Conservation (phyloP, 2,113 vertebrate species). For the Paralichthys olivaceus region DNA sequence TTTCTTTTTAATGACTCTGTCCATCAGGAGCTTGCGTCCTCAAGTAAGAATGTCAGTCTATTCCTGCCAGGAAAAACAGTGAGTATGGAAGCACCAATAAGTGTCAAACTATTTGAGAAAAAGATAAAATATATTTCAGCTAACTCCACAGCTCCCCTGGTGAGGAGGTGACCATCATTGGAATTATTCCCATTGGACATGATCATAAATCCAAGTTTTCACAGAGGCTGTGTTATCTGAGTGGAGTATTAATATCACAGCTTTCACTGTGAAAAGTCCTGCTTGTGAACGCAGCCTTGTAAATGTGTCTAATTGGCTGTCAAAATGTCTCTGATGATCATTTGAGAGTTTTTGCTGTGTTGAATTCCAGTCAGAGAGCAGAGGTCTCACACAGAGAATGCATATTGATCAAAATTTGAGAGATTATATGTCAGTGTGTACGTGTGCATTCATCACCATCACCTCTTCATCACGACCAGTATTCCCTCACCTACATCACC, state of each 20-base stretch:
- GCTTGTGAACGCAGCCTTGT: not conserved
- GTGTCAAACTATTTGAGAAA: too few relatives aligned
- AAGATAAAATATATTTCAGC: not conserved
- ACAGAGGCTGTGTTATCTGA: constrained; percentile 17
- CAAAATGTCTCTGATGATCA: constrained; percentile 9
- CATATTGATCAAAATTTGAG: not conserved
- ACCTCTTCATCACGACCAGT: constrained; percentile 19
- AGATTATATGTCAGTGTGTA: not conserved
- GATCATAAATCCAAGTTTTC: constrained; percentile 29
- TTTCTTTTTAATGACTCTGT: not conserved
- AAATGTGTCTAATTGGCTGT: constrained; percentile 9
- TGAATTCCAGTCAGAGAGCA: not conserved
- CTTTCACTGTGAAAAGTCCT: not conserved
- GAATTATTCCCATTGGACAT: constrained; percentile 13
- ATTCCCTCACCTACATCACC: constrained; percentile 40
- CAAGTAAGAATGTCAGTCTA: too few relatives aligned
- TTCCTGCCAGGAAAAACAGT: too few relatives aligned
- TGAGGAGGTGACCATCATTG: constrained; percentile 12
- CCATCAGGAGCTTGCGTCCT: too few relatives aligned
- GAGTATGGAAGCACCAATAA: too few relatives aligned
- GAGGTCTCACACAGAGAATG: not conserved
- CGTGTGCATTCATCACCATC: constrained; percentile 17
- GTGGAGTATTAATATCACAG: not conserved
- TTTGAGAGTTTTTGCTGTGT: not conserved
- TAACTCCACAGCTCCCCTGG: constrained; percentile 22